These are phyloP conservation scores for Lepilemur septentrionalis DNA, from an alignment of 2,797 vertebrate species.

Conservation along the genomic window DNA sequence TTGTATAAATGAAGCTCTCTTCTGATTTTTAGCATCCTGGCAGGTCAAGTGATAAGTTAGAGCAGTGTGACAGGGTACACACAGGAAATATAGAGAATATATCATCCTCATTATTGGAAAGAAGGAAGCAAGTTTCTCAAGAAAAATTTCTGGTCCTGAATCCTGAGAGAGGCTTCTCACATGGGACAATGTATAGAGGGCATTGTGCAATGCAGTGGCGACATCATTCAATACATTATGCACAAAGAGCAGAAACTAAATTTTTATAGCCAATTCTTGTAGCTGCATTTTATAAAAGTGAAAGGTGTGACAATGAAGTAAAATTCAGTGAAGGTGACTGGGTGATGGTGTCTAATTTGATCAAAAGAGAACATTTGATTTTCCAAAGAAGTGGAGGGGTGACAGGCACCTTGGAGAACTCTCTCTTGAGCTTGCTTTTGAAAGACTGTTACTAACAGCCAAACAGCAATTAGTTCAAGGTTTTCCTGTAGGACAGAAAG, in stretches of 20 bases:
- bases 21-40: background rate
- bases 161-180: background rate
- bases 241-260: background rate
- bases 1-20: background rate
- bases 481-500: slow-evolving; percentile 18
- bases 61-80: background rate
- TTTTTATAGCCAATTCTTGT: background rate
- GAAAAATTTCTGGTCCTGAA: background rate
- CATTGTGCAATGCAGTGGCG: background rate
- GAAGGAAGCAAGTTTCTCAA: background rate
- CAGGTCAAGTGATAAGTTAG: background rate
- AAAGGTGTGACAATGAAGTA: background rate
- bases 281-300: background rate
- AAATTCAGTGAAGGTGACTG: background rate
- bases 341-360: background rate
- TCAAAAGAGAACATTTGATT: slow-evolving; percentile 27
- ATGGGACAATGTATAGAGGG: background rate
- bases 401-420: background rate
- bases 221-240: background rate
- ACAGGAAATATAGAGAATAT: background rate
- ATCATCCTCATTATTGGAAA: background rate
- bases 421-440: background rate
- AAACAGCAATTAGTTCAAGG: slow-evolving; percentile 8
- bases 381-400: background rate
- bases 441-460: background rate